These are phyloP conservation scores for Scolopax rusticola DNA, from an alignment of 2,797 vertebrate genomes.

Conservation along the genomic window DNA sequence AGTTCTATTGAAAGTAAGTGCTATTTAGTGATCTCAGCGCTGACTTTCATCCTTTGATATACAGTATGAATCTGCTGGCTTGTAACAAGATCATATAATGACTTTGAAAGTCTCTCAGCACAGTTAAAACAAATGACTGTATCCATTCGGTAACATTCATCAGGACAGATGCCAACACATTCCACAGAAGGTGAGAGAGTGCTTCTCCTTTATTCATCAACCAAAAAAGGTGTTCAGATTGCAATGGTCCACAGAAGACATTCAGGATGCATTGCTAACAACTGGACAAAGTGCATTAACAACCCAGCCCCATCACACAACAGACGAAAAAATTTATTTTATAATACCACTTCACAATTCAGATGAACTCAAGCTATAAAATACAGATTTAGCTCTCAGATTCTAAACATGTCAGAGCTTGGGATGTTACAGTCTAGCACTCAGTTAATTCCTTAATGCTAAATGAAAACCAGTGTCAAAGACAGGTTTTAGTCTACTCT, in stretches of 20 bases:
- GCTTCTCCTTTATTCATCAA: constrained; percentile 25
- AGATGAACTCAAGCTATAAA: constrained; percentile 24
- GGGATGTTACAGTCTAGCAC: not conserved
- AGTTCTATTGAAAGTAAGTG: not conserved
- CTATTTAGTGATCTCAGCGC: constrained; percentile 32
- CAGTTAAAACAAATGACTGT: constrained; percentile 46
- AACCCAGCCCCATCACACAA: not conserved
- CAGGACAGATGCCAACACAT: constrained; percentile 34
- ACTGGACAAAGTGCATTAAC: not conserved
- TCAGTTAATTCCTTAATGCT: constrained; percentile 18
- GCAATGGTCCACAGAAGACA: not conserved
- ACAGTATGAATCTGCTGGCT: not conserved
- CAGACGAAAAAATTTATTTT: not conserved
- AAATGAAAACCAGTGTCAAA: constrained; percentile 7
- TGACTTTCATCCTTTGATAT: constrained; percentile 2
- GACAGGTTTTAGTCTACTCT: not conserved
- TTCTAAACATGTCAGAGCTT: not conserved
- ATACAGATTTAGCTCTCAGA: not conserved
- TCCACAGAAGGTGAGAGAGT: constrained; percentile 20
- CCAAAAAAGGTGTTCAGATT: constrained; percentile 41
- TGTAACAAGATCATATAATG: not conserved
- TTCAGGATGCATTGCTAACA: not conserved
- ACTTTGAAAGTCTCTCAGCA: constrained; percentile 17
- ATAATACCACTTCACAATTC: not conserved
- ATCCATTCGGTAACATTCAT: constrained; percentile 19